Evolutionary conservation across 2,888 invertebrate species (phyloP), one percentile per base, ranked within the genome.

Genomic region (Bedellia somnulentella): DNA sequence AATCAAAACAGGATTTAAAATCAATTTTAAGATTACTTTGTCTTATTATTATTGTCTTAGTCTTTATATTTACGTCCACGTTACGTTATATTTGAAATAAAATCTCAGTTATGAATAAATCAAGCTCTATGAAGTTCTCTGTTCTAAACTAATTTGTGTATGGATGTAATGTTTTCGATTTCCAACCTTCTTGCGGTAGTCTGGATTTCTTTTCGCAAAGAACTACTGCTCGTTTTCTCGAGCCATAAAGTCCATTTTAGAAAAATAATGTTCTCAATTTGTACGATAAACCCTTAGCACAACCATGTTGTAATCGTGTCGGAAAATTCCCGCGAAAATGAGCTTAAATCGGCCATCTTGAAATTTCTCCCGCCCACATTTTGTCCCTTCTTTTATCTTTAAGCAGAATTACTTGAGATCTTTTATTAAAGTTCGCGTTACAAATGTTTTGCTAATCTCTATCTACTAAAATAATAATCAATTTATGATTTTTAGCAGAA

Each of bases 131-230:
- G n/a, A n/a, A n/a, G n/a, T 38, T 29, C 36, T 52, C 46, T 38
- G 13, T 29, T 28, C 39, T 50, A 47, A 57, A 60, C 62, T 57
- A 62, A 63, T 63, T 59, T 58, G 52, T 59, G 52, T n/a, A n/a
- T n/a, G n/a, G n/a, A n/a, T n/a, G n/a, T 60, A 61, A 62, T 61
- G 63, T 58, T 61, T 61, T 52, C 49, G 52, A 55, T 60, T 59
- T 61, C 56, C 52, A 55, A 52, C 54, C 58, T 58, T 60, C 61
- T 61, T 60, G 60, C 52, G 57, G 57, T 42, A 36, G 37, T 22
- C 39, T 49, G 39, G 47, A 33, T 26, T 27, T 44, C 35, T 28
- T n/a, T 35, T 35, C 41, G 16, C 29, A 14, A 8, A 21, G 1
- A 3, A 15, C 13, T 21, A 10, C 8, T 5, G 21, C 13, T 13